Percentiles rank a stretch among this genome's conserved stretches.
phyloP scores from a whole-genome alignment of 1,140 invertebrate species.

The Apis mellifera region DNA sequence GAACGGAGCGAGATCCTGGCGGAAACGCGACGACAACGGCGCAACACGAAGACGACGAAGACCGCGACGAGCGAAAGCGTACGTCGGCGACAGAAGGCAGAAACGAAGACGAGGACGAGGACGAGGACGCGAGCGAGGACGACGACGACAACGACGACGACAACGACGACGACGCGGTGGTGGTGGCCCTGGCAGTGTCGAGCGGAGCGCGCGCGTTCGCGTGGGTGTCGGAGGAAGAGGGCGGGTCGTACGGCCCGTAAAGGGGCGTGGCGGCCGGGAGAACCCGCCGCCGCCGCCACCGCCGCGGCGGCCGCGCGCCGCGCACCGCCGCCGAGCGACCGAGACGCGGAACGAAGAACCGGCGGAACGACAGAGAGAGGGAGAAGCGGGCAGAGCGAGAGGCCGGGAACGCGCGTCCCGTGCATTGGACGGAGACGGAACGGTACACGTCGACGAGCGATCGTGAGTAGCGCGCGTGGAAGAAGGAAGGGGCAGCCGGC shows the following conservation, averaged over 20 bases:
- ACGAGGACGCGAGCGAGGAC: conserved; percentile 53
- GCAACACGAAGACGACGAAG: conserved; percentile 22
- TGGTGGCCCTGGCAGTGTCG: conserved; percentile 39
- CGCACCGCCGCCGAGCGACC: conserved; percentile 20
- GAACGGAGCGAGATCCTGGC: conserved; percentile 3
- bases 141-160: conserved; percentile 17
- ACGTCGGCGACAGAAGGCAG: conserved; percentile 35
- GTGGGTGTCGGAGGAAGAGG: conserved; percentile 72
- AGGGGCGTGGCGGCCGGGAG: conserved; percentile 69
- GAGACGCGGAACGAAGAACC: conserved; percentile 14
- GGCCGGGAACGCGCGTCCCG: conserved; percentile 7
- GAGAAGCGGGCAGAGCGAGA: conserved; percentile 18
- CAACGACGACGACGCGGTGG: not conserved
- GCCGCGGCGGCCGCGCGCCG: conserved; percentile 46
- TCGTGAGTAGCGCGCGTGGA: not conserved
- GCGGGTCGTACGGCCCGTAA: conserved; percentile 67
- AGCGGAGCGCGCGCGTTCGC: conserved; percentile 45
- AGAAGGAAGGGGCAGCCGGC: conserved; percentile 9
- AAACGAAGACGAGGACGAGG: conserved; percentile 41
- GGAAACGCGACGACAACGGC: conserved; percentile 15
- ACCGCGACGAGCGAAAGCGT: not conserved
- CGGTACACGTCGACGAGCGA: conserved; percentile 5
- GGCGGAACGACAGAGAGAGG: conserved; percentile 21
- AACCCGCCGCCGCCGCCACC: conserved; percentile 44
- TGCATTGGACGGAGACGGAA: conserved; percentile 21